Conservation (phyloP, 2,113 vertebrate genomes). For the Orientallactaga bullata region DNA sequence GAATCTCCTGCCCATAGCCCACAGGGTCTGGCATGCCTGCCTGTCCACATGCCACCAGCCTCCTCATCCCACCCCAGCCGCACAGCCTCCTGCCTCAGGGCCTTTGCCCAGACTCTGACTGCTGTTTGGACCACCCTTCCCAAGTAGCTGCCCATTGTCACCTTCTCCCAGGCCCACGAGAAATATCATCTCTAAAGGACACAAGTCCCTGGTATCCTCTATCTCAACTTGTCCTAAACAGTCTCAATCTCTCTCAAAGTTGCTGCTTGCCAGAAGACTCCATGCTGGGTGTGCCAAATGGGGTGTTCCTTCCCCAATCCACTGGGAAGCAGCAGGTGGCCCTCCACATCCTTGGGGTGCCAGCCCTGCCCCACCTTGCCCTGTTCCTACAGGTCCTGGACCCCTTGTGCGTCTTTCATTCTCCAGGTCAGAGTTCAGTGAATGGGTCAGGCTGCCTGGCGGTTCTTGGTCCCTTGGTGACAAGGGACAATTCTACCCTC, state of each 20-base stretch:
- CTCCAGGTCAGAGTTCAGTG: too few species aligned
- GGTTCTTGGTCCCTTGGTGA: neutral
- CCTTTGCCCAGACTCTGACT: neutral
- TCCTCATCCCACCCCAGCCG: neutral
- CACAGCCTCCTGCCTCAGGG: neutral
- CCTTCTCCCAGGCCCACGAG: neutral
- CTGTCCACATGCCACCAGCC: accelerated
- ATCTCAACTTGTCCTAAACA: too few species aligned
- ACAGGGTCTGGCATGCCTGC: neutral
- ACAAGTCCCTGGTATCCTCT: neutral
- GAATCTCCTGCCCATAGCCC: neutral
- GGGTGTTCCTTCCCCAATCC: too few species aligned
- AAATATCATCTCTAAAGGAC: neutral
- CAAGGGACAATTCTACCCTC: neutral
- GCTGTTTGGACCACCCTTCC: neutral
- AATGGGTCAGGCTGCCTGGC: too few species aligned
- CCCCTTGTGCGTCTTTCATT: neutral
- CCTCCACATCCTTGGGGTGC: too few species aligned
- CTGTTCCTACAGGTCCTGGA: too few species aligned
- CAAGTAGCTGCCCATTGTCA: neutral
- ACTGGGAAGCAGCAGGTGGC: too few species aligned
- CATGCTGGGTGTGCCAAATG: too few species aligned
- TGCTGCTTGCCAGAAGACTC: too few species aligned
- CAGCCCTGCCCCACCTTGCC: too few species aligned
- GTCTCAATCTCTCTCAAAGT: too few species aligned